phyloP scores from a whole-genome alignment of 1,140 invertebrate genomes.

The Euglossa dilemma region DNA sequence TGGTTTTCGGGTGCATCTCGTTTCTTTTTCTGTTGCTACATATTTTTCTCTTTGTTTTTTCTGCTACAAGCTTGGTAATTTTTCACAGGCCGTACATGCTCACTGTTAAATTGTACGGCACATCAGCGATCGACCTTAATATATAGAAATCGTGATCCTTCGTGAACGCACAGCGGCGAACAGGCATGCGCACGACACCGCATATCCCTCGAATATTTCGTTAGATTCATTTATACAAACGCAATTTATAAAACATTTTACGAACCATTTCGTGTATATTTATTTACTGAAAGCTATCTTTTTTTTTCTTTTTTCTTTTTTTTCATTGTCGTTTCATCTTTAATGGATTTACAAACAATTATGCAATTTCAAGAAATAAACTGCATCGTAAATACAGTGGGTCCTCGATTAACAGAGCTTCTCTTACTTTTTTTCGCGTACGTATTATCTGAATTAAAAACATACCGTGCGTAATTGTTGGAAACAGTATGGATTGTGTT shows the following conservation, averaged over 20 bases:
- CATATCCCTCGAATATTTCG: neutral
- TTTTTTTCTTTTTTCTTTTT: too few relatives aligned
- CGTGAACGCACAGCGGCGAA: conserved; percentile 33
- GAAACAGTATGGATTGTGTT: neutral
- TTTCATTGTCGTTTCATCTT: neutral
- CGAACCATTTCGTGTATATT: conserved; percentile 8
- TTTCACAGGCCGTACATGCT: conserved; percentile 35
- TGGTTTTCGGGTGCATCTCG: conserved; percentile 12
- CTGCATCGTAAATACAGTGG: neutral
- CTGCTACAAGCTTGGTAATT: conserved; percentile 40
- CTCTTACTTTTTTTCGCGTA: neutral
- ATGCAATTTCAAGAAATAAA: neutral
- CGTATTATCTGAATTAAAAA: neutral
- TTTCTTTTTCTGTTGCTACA: neutral
- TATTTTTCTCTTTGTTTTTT: conserved; percentile 7
- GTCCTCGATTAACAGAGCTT: neutral
- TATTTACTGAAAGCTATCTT: neutral
- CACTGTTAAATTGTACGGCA: conserved; percentile 32
- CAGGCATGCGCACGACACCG: conserved; percentile 30
- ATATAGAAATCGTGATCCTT: conserved; percentile 52
- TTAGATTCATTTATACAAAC: neutral
- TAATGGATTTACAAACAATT: neutral
- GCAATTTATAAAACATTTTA: conserved; percentile 1
- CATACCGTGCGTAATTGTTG: neutral
- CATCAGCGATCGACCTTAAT: conserved; percentile 56